phyloP scores from a whole-genome alignment of 2,888 invertebrate genomes.

The Corythucha ciliata region DNA sequence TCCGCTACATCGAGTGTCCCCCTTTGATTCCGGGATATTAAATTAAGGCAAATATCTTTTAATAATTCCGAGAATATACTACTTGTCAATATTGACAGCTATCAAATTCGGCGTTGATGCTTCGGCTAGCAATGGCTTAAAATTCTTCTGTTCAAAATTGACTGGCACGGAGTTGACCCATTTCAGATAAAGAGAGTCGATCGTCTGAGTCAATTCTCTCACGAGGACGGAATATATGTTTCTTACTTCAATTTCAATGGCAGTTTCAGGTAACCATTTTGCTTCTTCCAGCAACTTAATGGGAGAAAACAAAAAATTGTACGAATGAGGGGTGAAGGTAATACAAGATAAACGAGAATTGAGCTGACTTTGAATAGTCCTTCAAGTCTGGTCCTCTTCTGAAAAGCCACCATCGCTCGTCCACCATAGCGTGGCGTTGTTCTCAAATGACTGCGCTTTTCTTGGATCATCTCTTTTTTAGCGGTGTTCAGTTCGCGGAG shows the following conservation, averaged over 20 bases:
- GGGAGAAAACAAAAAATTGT: background rate
- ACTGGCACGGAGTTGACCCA: conserved; percentile 18
- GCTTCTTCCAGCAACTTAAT: conserved; percentile 18
- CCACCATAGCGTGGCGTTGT: conserved; percentile 65
- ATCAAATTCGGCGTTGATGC: conserved; percentile 12
- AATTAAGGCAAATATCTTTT: background rate
- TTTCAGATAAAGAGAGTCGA: conserved; percentile 16
- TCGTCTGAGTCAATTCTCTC: conserved; percentile 16
- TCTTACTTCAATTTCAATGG: conserved; percentile 18
- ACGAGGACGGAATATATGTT: conserved; percentile 16
- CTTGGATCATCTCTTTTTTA: conserved; percentile 57
- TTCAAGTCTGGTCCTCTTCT: conserved; percentile 55
- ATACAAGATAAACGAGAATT: background rate
- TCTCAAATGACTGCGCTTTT: conserved; percentile 52
- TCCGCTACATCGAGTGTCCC: conserved; percentile 9
- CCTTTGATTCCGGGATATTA: background rate
- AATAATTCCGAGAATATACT: background rate
- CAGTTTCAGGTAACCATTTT: conserved; percentile 21
- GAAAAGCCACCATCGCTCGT: conserved; percentile 55
- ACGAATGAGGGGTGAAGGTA: background rate
- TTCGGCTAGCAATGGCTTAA: conserved; percentile 11
- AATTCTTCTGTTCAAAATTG: conserved; percentile 15
- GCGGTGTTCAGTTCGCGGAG: conserved; percentile 62
- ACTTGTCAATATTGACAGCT: conserved; percentile 18
- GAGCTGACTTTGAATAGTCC: conserved; percentile 52